A percentile compares a stretch with the other conserved stretches of the same genome.
These are phyloP conservation scores for Phaethornis superciliosus DNA, from an alignment of 2,113 vertebrate genomes.

Conservation along the genomic window DNA sequence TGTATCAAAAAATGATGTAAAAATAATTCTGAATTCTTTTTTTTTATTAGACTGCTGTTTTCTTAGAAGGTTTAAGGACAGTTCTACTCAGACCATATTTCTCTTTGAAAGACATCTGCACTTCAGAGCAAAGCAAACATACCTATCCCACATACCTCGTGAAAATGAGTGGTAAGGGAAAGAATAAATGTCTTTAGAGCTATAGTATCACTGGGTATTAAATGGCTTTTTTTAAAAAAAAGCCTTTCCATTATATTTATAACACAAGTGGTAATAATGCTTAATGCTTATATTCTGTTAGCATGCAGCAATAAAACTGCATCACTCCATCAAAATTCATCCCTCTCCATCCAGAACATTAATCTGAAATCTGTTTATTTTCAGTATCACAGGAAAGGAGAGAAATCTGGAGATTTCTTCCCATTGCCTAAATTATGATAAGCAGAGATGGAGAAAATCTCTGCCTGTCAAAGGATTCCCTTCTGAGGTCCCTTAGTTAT, in stretches of 20 bases:
- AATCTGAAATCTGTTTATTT: neutral
- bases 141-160: slow-evolving; percentile 77
- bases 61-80: neutral
- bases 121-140: neutral
- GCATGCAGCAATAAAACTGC: neutral
- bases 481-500: neutral
- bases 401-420: neutral
- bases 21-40: neutral
- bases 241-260: neutral
- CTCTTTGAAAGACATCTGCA: slow-evolving; percentile 18
- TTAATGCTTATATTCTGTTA: neutral
- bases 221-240: neutral
- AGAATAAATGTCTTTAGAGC: neutral
- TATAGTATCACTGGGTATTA: neutral
- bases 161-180: slow-evolving; percentile 79
- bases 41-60: neutral
- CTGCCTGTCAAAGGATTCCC: neutral
- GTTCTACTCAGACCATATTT: neutral
- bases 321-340: neutral
- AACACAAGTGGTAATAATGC: neutral
- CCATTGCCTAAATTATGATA: neutral
- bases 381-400: neutral
- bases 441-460: neutral
- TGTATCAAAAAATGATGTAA: neutral
- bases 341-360: rapidly evolving